Evolutionary conservation across 2,888 invertebrate species (phyloP).

Genomic region (Tenthredo mesomela): DNA sequence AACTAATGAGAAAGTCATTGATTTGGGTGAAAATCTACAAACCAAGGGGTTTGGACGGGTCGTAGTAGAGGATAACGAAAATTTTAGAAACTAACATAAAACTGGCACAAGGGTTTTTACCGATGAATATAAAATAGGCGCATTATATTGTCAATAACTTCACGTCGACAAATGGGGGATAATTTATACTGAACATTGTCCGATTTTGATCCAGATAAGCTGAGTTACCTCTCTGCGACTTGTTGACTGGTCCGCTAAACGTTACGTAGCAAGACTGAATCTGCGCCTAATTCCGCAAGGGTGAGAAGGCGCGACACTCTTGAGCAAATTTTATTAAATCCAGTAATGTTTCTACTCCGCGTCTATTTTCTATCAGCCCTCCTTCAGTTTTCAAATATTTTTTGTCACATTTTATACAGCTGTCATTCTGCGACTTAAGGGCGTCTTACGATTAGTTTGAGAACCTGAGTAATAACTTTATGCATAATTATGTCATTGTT

Average conservation of each 20-base stretch:
- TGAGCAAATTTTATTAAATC: conserved; percentile 28
- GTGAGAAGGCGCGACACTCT: background rate
- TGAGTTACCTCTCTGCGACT: conserved; percentile 9
- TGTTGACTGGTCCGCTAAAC: conserved; percentile 6
- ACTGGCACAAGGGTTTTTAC: background rate
- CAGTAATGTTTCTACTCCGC: conserved; percentile 15
- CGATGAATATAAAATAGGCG: background rate
- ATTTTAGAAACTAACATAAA: background rate
- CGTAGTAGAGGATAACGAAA: background rate
- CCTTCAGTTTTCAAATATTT: background rate
- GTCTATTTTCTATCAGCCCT: background rate
- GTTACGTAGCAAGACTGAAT: background rate
- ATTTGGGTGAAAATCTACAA: background rate
- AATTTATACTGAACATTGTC: conserved; percentile 20
- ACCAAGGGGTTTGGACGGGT: background rate
- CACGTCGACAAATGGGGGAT: conserved; percentile 26
- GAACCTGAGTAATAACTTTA: background rate
- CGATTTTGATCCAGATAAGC: conserved; percentile 23
- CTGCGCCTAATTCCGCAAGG: background rate
- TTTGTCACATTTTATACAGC: background rate
- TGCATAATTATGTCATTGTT: background rate
- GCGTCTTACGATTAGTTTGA: background rate
- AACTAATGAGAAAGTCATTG: background rate
- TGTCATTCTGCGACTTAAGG: background rate
- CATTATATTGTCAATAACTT: background rate